These are phyloP conservation scores for Metacarcinus magister DNA, from an alignment of 2,888 invertebrate genomes.

Conservation along the genomic window DNA sequence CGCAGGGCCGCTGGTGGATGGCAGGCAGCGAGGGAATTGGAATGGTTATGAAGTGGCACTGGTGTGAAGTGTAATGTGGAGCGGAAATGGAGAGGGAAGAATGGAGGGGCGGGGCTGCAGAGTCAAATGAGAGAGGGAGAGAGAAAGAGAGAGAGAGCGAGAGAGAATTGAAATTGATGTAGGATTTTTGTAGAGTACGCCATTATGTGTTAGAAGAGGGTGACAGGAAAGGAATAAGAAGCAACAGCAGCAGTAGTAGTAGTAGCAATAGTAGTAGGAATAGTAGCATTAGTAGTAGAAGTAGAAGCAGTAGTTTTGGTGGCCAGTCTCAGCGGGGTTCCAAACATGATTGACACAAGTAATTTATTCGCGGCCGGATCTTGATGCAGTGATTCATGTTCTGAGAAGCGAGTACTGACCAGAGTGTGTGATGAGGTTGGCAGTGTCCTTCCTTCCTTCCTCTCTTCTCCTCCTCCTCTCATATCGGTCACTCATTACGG, in stretches of 20 bases:
- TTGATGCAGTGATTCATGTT: constrained; percentile 18
- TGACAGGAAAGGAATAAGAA: neutral
- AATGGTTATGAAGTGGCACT: neutral
- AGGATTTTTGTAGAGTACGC: neutral
- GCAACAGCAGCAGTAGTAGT: neutral
- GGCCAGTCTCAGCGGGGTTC: neutral
- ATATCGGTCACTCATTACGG: neutral
- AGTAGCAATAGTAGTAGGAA: constrained; percentile 7
- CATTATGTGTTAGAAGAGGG: neutral
- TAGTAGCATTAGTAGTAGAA: neutral
- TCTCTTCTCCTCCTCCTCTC: neutral
- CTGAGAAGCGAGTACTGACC: neutral
- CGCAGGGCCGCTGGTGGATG: neutral
- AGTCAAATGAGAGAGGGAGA: neutral
- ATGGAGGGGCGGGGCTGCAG: neutral
- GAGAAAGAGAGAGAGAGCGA: neutral
- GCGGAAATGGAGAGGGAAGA: neutral
- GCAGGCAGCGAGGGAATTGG: neutral
- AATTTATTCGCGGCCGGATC: constrained; percentile 59
- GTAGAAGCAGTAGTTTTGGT: constrained; percentile 35
- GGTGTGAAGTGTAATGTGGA: neutral
- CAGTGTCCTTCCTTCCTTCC: neutral
- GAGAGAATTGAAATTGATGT: neutral
- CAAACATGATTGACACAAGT: constrained; percentile 54
- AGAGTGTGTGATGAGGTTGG: neutral